Percentiles rank a stretch among this genome's conserved stretches.
phyloP scores from a whole-genome alignment of 2,888 invertebrate genomes.

The Philereme transversata region DNA sequence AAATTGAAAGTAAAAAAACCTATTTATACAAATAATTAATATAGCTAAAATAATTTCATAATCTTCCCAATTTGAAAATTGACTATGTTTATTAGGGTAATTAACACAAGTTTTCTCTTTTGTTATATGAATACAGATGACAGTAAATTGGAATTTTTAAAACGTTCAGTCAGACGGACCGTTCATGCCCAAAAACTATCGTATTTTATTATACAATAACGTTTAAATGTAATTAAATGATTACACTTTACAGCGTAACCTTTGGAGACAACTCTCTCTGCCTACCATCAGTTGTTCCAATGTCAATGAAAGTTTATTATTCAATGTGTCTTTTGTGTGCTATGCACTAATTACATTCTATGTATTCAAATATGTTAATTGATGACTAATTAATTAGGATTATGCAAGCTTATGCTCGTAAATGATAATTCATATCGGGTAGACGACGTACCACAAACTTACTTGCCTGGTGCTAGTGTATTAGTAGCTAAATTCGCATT shows the following conservation, averaged over 20 bases:
- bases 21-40: no score
- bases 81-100: neutral
- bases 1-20: no score
- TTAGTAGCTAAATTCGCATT: no score
- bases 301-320: constrained; percentile 32
- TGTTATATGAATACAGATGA: constrained; percentile 15
- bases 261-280: constrained; percentile 33
- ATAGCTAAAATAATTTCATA: no score
- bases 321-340: constrained; percentile 12
- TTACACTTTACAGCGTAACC: constrained; percentile 33
- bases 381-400: constrained; percentile 8
- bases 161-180: constrained; percentile 3
- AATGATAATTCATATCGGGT: constrained; percentile 6
- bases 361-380: constrained; percentile 8
- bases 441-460: no score
- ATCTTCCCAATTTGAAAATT: no score
- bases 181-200: constrained; percentile 17
- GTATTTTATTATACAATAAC: constrained; percentile 31
- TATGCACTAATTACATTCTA: constrained; percentile 9
- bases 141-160: constrained; percentile 5
- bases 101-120: constrained; percentile 12
- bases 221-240: constrained; percentile 35
- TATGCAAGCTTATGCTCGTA: constrained; percentile 13
- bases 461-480: no score
- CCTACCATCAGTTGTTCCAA: constrained; percentile 19